Evolutionary conservation across 2,113 vertebrate genomes (phyloP), one percentile per base, ranked within the genome.

Genomic region (Mellivora capensis): DNA sequence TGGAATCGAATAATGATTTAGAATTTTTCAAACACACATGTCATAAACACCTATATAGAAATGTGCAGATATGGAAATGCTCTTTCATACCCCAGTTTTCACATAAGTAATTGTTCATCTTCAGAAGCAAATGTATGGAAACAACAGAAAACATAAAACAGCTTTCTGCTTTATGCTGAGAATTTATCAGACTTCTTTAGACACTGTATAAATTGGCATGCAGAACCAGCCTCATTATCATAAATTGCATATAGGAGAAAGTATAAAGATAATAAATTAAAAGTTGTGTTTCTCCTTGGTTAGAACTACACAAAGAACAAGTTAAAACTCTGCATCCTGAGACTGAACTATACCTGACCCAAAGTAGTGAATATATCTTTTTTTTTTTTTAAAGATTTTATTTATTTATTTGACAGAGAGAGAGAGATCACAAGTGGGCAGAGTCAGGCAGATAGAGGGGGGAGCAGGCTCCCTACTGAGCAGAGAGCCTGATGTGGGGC

Each of bases 111-210:
- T 52, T 62, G 2, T 59, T 34, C 93, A 1, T 57, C 18, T 92
- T 74, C 29, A 90, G 61, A 89, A 89, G 72, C 37, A 97, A 91
- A 82, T 47, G 79, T 59, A 91, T 84, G 34, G 20, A 87, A 93
- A 91, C 3, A 64, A 74, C 27, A 17, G 12, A 93, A 97, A 84
- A 29, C 17, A 77, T 1, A 74, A 88, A 87, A 25, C 10, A 83
- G 18, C 20, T 54, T 96, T 89, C 69, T 82, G 12, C 23, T 91
- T 79, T 42, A 92, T 29, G 31, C 12, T 61, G 57, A 97, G 44
- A 92, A 64, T 13, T 3, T 87, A n/a, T 52, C 57, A 82, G 83
- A 84, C 82, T 81, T 96, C 49, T 93, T 69, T 80, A 91, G 61
- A 82, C 81, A 17, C 7, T 54, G 14, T 69, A 61, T 20, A 61